Evolutionary conservation across 2,797 vertebrate species (phyloP), one percentile per base, ranked within the genome.

Genomic region (Rhynchotus rufescens): DNA sequence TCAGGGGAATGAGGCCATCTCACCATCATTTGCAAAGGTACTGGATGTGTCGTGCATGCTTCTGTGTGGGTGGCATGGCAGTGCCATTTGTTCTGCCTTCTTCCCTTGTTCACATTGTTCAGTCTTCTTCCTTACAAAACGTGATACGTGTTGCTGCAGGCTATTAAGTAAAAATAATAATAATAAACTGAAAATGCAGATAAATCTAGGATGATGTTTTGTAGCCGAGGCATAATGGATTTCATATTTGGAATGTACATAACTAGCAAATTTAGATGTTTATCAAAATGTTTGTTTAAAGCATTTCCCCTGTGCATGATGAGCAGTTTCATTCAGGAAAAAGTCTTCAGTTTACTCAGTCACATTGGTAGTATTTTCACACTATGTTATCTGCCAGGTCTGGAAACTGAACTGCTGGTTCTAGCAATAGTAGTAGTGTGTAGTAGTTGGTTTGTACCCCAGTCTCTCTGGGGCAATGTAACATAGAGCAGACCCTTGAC

Each of bases 371-470:
- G 26, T 78, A 38, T 47, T 89, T 89, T 26, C 66, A 26, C 22
- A 17, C 85, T 91, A 72, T 40, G 1, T 72, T 86, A 42, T 80
- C 77, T 92, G 12, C 32, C 38, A 69, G 64, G 64, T 44, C 34
- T 76, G 47, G 60, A 68, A 44, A 54, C 47, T 25, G 64, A 79
- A 68, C 72, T 75, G 15, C n/a, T 54, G 36, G n/a, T 90, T 84
- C 78, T 44, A 88, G n/a, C 51, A 73, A 9, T 5, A 45, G 17
- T 47, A 78, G 36, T 47, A 78, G 36, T 16, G 1, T n/a, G 30
- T 62, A 28, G 10, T 49, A 34, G 30, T 4, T 82, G 20, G 25
- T 65, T 89, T 92, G 56, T 85, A 87, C 49, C 44, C 28, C 51
- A 4, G 49, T 36, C 21, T 15, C 42, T 87, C 66, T 72, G 30